Evolutionary conservation across 2,888 invertebrate genomes (phyloP).

Genomic region (Melanostoma scalare): DNA sequence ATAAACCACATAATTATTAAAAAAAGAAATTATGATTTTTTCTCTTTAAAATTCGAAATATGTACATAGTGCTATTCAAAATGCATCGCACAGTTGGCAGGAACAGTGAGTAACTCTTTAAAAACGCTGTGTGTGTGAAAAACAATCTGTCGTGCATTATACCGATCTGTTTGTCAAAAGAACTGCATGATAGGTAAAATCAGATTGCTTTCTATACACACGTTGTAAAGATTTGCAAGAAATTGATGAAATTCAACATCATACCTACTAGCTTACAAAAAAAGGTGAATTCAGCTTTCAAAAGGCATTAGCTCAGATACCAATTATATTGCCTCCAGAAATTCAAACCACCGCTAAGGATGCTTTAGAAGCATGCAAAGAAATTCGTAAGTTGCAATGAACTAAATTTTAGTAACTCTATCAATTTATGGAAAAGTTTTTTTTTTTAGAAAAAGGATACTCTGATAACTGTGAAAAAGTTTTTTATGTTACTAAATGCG

Average conservation of each 20-base stretch:
- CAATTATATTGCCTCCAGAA: conserved; percentile 78
- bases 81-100: conserved; percentile 79
- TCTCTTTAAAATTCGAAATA: conserved; percentile 21
- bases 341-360: conserved; percentile 76
- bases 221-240: background rate
- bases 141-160: background rate
- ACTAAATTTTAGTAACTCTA: too few species aligned
- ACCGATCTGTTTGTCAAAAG: background rate
- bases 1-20: background rate
- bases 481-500: conserved; percentile 78
- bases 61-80: conserved; percentile 78
- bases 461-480: conserved; percentile 79
- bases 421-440: too few species aligned
- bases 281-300: conserved; percentile 79
- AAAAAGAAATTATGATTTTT: conserved; percentile 1
- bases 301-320: conserved; percentile 79
- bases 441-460: conserved; percentile 77
- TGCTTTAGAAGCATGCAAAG: conserved; percentile 77
- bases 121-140: background rate
- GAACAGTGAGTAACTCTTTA: conserved; percentile 75
- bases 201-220: conserved; percentile 13
- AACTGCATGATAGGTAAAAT: background rate
- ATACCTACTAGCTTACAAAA: conserved; percentile 76
- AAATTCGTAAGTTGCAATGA: conserved; percentile 77
- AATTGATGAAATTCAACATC: background rate